Base-by-base conservation (phyloP, 2,797 vertebrate species). In the Geotrypetes seraphini region DNA sequence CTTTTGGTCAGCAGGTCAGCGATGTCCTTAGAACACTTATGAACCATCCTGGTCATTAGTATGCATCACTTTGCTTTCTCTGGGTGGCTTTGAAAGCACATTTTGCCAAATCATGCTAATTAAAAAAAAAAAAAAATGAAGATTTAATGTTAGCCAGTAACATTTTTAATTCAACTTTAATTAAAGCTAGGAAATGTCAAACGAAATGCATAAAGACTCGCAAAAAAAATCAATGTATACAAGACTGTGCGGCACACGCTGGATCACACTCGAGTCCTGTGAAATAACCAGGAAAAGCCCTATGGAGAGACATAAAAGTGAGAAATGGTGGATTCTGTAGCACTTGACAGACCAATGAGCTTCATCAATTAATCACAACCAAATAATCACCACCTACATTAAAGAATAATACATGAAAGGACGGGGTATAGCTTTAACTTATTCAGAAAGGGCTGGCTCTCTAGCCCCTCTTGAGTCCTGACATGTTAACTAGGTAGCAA, bases 281-380 rank as follows among this genome's bases (percentile, higher is more conserved):
- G 25, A 37, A 53, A 35, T 36, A 53, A 50, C 48, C 24, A 43
- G 52, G 60, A n/a, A 56, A 65, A 66, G 36, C 46, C 57, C 69
- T 35, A 47, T 57, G 20, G 58, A 77, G 67, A 58, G 59, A 57
- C 75, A 69, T 60, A 60, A 70, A 71, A 71, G 58, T 57, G 64
- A 75, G 57, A 57, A 41, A 64, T 64, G 64, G 69, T 52, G 61
- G 73, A 73, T 71, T 60, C 57, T 59, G 71, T 72, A 69, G 75
- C 74, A 78, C 74, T 83, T 73, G 75, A 80, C 75, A 78, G 78
- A 76, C 83, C 81, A 79, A 73, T 78, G 78, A 69, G 64, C 75
- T 74, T 81, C 85, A 90, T 96, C 91, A 91, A 96, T 97, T 95
- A 94, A 94, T 91, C 90, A 92, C 85, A 85, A 84, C 78, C 79